A percentile compares a stretch with the other conserved stretches of the same genome.
These are phyloP conservation scores for Mohoua ochrocephala DNA, from an alignment of 2,113 vertebrate species.

Conservation along the genomic window DNA sequence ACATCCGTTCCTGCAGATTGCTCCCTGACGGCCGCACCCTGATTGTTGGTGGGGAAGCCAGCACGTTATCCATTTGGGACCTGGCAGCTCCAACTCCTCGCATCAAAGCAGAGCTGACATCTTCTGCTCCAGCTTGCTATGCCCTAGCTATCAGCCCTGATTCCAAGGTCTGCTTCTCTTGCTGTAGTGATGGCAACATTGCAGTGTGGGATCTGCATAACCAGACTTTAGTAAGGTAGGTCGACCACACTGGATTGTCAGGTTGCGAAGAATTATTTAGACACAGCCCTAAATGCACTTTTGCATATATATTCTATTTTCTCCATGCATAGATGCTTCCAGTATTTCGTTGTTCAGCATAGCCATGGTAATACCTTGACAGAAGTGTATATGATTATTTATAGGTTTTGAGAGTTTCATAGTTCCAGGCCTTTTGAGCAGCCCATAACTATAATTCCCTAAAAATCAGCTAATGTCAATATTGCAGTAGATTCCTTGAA, in stretches of 20 bases:
- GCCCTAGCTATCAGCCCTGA: slow-evolving; percentile 85
- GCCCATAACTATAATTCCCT: neutral
- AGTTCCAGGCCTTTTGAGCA: neutral
- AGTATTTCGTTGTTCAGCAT: neutral
- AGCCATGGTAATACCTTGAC: neutral
- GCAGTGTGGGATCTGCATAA: slow-evolving; percentile 87
- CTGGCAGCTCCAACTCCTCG: slow-evolving; percentile 84
- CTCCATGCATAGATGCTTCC: neutral
- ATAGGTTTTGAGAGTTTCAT: neutral
- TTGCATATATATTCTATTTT: neutral
- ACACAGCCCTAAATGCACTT: neutral
- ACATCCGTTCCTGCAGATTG: slow-evolving; percentile 87
- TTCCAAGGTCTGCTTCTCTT: slow-evolving; percentile 87
- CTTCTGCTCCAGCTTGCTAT: slow-evolving; percentile 83
- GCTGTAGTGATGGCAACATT: slow-evolving; percentile 85
- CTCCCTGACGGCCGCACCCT: slow-evolving; percentile 85
- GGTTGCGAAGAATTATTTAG: neutral
- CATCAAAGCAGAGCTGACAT: slow-evolving; percentile 84
- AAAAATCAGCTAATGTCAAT: neutral
- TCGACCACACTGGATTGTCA: neutral
- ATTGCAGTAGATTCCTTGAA: neutral
- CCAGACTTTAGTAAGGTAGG: slow-evolving; percentile 84
- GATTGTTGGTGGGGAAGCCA: slow-evolving; percentile 85
- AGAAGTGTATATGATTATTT: neutral
- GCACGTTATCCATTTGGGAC: slow-evolving; percentile 86